A percentile compares a stretch with the other conserved stretches of the same genome.
phyloP scores from a whole-genome alignment of 1,140 invertebrate species.

The Formica exsecta region DNA sequence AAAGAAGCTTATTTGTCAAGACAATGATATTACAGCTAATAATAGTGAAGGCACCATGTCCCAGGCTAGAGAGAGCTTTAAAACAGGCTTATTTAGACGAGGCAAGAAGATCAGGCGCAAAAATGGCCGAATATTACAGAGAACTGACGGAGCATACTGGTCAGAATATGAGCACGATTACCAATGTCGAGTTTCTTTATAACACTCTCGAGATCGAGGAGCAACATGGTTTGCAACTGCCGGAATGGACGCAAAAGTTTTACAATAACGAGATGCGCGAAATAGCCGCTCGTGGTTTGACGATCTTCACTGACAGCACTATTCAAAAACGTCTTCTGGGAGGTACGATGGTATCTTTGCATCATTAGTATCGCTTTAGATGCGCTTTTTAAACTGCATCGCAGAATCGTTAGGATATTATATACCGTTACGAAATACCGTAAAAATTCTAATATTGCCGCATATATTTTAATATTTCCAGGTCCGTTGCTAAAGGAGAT shows the following conservation, averaged over 20 bases:
- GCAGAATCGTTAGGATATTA: background rate
- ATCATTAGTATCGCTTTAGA: background rate
- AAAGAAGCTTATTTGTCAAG: background rate
- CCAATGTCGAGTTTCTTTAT: constrained; percentile 91
- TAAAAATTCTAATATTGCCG: no score
- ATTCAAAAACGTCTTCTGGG: constrained; percentile 91
- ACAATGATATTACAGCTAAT: constrained; percentile 85
- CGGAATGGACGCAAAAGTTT: constrained; percentile 90
- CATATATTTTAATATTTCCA: constrained; percentile 60
- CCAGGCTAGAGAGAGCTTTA: constrained; percentile 88
- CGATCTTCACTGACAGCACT: constrained; percentile 90
- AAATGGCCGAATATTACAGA: constrained; percentile 86
- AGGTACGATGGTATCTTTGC: constrained; percentile 84
- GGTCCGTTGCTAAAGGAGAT: constrained; percentile 85
- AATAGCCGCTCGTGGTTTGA: constrained; percentile 90
- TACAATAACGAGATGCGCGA: constrained; percentile 90
- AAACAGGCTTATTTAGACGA: constrained; percentile 86
- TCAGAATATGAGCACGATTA: constrained; percentile 88
- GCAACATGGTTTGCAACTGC: constrained; percentile 89
- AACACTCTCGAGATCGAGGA: constrained; percentile 91
- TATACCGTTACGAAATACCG: background rate
- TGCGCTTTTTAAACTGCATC: constrained; percentile 1
- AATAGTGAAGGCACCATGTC: constrained; percentile 89
- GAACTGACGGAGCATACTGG: constrained; percentile 90
- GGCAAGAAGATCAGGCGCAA: constrained; percentile 53